A percentile compares a stretch with the other conserved stretches of the same genome.
Conservation (phyloP, 2,797 vertebrate genomes). For the Morus bassanus region DNA sequence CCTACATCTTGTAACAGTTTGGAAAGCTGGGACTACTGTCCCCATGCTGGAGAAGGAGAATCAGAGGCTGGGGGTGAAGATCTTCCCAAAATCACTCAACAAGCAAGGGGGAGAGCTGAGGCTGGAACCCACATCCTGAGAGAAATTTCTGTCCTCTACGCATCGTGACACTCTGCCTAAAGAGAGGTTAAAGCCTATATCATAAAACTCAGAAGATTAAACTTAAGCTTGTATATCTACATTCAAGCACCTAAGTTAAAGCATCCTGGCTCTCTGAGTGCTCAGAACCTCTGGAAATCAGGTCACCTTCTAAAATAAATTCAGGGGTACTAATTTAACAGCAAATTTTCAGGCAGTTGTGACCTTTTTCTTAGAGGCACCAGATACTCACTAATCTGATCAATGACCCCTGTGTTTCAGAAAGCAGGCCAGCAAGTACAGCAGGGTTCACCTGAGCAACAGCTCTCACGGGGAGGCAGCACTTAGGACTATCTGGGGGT, state of each 20-base stretch:
- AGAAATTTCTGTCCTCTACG: background rate
- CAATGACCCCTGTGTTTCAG: rapidly evolving
- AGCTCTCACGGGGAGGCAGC: background rate
- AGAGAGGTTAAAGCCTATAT: background rate
- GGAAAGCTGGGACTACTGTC: background rate
- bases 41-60: background rate
- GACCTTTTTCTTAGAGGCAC: background rate
- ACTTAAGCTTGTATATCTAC: background rate
- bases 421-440: background rate
- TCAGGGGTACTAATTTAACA: background rate
- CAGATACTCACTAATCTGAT: background rate
- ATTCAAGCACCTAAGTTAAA: background rate
- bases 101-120: background rate
- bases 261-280: background rate
- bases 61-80: background rate
- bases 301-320: background rate
- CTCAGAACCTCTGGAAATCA: background rate
- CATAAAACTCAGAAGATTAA: background rate
- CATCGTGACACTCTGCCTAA: background rate
- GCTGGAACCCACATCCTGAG: background rate
- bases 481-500: background rate
- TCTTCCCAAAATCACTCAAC: background rate
- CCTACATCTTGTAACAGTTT: background rate
- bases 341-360: background rate
- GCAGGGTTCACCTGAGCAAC: rapidly evolving